Evolutionary conservation across 2,113 vertebrate genomes (phyloP).

Genomic region (Rhineura floridana): DNA sequence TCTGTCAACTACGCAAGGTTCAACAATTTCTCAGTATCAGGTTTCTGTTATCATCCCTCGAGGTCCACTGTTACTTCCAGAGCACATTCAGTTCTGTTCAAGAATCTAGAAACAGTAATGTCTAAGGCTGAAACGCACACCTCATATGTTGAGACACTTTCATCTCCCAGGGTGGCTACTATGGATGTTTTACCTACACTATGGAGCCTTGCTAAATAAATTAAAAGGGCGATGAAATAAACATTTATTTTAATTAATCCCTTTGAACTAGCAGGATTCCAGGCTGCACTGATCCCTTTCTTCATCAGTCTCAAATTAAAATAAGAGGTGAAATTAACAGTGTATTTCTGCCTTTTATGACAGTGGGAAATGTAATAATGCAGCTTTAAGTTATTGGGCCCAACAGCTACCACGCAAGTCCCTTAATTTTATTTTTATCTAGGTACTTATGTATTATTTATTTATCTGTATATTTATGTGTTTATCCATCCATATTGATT

Average conservation of each 20-base stretch:
- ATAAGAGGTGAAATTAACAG: background rate
- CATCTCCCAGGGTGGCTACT: background rate
- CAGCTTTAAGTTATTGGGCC: background rate
- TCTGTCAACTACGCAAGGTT: background rate
- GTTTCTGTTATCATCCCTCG: background rate
- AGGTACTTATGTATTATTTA: too few relatives aligned
- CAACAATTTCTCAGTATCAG: background rate
- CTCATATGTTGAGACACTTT: background rate
- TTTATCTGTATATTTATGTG: too few relatives aligned
- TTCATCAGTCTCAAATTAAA: conserved; percentile 13
- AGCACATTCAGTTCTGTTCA: background rate
- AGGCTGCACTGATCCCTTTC: background rate
- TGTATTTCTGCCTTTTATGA: background rate
- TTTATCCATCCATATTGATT: background rate
- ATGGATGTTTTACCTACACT: background rate
- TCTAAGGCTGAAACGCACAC: background rate
- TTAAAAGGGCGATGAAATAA: conserved; percentile 30
- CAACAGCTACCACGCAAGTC: background rate
- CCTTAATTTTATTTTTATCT: too few relatives aligned
- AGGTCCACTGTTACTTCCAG: background rate
- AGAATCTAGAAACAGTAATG: background rate
- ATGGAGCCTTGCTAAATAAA: conserved; percentile 20
- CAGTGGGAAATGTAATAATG: conserved; percentile 4
- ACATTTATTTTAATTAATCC: conserved; percentile 24
- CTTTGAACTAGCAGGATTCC: conserved; percentile 33